Percentiles rank a stretch among this genome's conserved stretches.
These are phyloP conservation scores for Schrankia costaestrigalis DNA, from an alignment of 2,888 invertebrate species.

Conservation along the genomic window DNA sequence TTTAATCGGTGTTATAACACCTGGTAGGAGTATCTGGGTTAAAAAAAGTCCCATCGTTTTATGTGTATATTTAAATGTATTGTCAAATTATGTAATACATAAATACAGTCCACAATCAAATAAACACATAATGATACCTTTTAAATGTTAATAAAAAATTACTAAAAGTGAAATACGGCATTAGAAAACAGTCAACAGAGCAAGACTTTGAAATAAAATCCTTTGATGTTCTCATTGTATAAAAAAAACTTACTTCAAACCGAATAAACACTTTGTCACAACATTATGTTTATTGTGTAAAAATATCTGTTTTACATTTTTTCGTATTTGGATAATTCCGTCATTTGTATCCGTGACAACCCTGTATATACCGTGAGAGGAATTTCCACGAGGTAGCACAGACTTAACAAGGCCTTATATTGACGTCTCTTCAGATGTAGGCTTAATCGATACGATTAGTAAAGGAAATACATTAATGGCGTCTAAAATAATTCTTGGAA, in stretches of 20 bases:
- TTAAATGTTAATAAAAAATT: too few species aligned
- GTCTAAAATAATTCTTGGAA: constrained; percentile 3
- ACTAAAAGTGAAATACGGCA: too few species aligned
- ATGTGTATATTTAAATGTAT: too few species aligned
- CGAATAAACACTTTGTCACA: constrained; percentile 6
- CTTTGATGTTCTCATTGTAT: constrained; percentile 24
- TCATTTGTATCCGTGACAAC: constrained; percentile 21
- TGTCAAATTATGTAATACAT: too few species aligned
- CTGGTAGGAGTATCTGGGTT: too few species aligned
- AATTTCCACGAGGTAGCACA: constrained; percentile 56
- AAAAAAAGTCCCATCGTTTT: too few species aligned
- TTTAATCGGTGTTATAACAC: too few species aligned
- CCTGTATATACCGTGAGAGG: constrained; percentile 32
- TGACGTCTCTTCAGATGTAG: constrained; percentile 42
- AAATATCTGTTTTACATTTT: constrained; percentile 3
- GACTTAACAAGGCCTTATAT: constrained; percentile 61
- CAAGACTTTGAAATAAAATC: constrained; percentile 13
- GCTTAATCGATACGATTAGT: constrained; percentile 29
- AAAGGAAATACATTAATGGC: constrained; percentile 13
- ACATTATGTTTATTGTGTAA: constrained; percentile 8
- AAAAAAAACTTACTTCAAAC: constrained; percentile 21
- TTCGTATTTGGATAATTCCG: too few species aligned
- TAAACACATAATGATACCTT: too few species aligned
- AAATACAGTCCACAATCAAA: too few species aligned
- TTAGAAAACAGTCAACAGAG: constrained; percentile 3